Evolutionary conservation across 2,113 vertebrate species (phyloP), one percentile per base, ranked within the genome.

Genomic region (Struthio camelus): DNA sequence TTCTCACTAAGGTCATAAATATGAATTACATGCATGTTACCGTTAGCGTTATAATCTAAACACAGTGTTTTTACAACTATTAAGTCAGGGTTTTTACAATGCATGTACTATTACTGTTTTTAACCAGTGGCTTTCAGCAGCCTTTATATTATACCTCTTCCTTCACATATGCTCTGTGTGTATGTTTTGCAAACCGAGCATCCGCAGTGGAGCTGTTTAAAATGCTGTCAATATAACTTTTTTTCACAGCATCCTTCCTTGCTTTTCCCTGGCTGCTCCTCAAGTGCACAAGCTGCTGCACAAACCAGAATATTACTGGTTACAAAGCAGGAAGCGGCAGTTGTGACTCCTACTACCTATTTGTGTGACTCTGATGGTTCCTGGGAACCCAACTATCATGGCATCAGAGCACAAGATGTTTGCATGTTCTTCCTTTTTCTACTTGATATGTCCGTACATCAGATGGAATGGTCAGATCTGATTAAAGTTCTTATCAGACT

Each of bases 1-100:
- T 48, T 90, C 50, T 83, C n/a, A 67, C 42, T 67, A 25, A 73
- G 61, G 56, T 94, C 69, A 83, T 91, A 75, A 94, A 94, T 86
- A 92, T 66, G 18, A 46, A 94, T 83, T 70, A 40, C 9, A 46
- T 50, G 34, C 12, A 34, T 58, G 7, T 66, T 93, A 58, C 11
- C 12, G 51, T 70, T 62, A 85, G 3, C 14, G 38, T 70, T 81
- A 51, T 54, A 28, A 6, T 36, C 15, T 32, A 80, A 54, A 79
- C 23, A 23, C 32, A 58, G 4, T 50, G 10, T 58, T 81, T 72
- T 80, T 38, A 12, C 70, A 80, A 86, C 58, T 38, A 2, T 77
- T 62, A 76, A 76, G 9, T 80, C 46, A 66, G 24, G 12, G 5
- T 5, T 70, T 83, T 75, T 78, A 24, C 10, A 64, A 25, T 11